Base-by-base conservation (phyloP, 2,797 vertebrate species). In the Anisognathus igniventris region DNA sequence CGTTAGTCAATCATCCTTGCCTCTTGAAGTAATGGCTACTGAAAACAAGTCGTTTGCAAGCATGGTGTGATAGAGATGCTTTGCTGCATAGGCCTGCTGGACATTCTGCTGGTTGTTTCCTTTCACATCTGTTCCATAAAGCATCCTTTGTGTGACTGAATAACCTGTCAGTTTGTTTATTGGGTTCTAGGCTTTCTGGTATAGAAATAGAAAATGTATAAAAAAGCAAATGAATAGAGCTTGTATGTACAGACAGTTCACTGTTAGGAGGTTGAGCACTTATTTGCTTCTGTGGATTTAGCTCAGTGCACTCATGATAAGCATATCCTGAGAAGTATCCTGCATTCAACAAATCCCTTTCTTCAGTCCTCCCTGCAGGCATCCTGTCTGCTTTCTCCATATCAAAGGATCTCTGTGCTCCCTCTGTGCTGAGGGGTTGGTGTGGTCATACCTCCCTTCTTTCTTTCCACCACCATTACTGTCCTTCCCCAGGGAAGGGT, bases 51-150 rank as follows among this genome's bases (percentile, higher is more conserved):
- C 6, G 71, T 70, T 37, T 85, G 33, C 44, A 56, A 40, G 51
- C 65, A 6, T 0, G 0, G 1, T 31, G 9, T 64, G 14, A 10
- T 31, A 71, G 35, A 67, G 39, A 15, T 65, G 9, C 45, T 81
- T 48, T 79, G 14, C 25, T 78, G 2, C 12, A 1, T 31, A 50
- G 47, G 27, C 56, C 44, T 85, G 31, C 25, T 68, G 51, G 42
- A 64, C 13, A 2, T 77, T 77, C 22, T 87, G 30, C 33, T 31
- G 30, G 20, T 60, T 45, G 4, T 68, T 91, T 71, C 44, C 31
- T 85, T 91, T 91, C 33, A 5, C 61, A 40, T 40, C 28, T 65
- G 15, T 88, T 91, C 30, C 47, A 20, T 61, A 51, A 91, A 77
- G 30, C 45, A 40, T 92, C 31, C 24, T 90, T 72, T 84, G 5